Evolutionary conservation across 2,888 invertebrate genomes (phyloP).

Genomic region (Mythimna lalbum): DNA sequence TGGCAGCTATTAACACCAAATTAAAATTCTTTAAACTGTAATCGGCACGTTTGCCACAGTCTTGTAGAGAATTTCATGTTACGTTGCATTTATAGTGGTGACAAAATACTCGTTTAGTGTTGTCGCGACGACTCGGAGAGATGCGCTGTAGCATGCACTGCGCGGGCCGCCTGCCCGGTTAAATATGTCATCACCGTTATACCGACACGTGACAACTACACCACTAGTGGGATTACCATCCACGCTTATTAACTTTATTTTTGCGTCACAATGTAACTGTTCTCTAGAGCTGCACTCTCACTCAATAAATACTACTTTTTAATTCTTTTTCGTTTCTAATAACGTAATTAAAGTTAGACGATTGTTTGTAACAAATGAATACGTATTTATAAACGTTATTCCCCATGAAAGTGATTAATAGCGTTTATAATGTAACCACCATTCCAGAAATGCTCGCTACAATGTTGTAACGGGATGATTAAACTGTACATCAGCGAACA

Average conservation of each 20-base stretch:
- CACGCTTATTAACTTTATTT: conserved; percentile 63
- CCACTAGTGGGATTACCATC: conserved; percentile 61
- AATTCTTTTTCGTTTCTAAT: conserved; percentile 16
- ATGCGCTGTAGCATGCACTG: conserved; percentile 62
- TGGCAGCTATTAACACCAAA: conserved; percentile 7
- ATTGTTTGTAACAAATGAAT: conserved; percentile 47
- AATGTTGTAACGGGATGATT: conserved; percentile 58
- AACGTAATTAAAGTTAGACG: conserved; percentile 26
- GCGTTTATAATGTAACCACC: conserved; percentile 32
- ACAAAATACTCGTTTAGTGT: conserved; percentile 65
- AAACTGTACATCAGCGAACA: conserved; percentile 54
- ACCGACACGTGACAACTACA: conserved; percentile 67
- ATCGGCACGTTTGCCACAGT: conserved; percentile 18
- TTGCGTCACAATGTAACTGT: conserved; percentile 57
- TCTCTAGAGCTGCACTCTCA: conserved; percentile 37
- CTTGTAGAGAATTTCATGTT: conserved; percentile 47
- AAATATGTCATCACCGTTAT: conserved; percentile 84
- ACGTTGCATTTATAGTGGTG: conserved; percentile 63
- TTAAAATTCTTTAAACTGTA: conserved; percentile 19
- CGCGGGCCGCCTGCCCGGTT: conserved; percentile 68
- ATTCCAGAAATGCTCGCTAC: conserved; percentile 50
- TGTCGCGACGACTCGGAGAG: conserved; percentile 58
- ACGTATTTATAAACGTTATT: conserved; percentile 45
- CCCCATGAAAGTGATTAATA: conserved; percentile 45
- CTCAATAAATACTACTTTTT: conserved; percentile 18